phyloP scores from a whole-genome alignment of 2,888 invertebrate genomes.

The Linhomoeus sp. region DNA sequence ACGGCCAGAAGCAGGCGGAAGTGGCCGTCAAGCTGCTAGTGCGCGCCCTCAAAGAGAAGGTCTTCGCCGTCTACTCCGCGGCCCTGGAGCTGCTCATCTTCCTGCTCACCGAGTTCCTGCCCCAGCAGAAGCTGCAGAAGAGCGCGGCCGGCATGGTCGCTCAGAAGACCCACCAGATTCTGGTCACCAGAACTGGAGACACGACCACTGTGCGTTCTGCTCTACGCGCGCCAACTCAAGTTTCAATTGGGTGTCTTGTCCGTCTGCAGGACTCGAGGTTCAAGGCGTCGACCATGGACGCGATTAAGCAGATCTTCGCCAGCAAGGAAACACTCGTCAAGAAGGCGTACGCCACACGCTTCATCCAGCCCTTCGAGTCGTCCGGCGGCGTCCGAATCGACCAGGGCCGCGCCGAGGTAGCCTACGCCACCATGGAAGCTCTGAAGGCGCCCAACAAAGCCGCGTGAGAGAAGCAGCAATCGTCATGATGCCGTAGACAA shows the following conservation, averaged over 20 bases:
- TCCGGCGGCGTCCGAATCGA: conserved; percentile 7
- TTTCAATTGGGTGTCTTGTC: not conserved
- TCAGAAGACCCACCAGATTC: conserved; percentile 5
- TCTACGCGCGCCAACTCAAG: too few species aligned
- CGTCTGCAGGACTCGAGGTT: conserved; percentile 8
- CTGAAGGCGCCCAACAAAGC: not conserved
- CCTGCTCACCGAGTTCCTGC: not conserved
- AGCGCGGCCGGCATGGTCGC: too few species aligned
- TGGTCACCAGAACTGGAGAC: conserved; percentile 11
- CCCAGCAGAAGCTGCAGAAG: not conserved
- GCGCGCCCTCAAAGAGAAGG: not conserved
- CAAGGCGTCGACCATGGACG: conserved; percentile 3
- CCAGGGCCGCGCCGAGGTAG: conserved; percentile 10
- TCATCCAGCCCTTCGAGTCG: conserved; percentile 10
- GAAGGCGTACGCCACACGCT: conserved; percentile 7
- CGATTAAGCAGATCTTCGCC: conserved; percentile 4
- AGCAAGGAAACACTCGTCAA: conserved; percentile 5
- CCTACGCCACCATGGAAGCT: not conserved
- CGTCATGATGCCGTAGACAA: not conserved
- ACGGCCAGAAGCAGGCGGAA: too few species aligned
- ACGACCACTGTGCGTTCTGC: conserved; percentile 5
- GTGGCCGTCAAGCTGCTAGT: not conserved
- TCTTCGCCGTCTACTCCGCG: not conserved
- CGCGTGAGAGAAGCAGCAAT: not conserved
- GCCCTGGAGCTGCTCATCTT: not conserved